These are phyloP conservation scores for Chesias legatella DNA, from an alignment of 2,888 invertebrate species.

Conservation along the genomic window DNA sequence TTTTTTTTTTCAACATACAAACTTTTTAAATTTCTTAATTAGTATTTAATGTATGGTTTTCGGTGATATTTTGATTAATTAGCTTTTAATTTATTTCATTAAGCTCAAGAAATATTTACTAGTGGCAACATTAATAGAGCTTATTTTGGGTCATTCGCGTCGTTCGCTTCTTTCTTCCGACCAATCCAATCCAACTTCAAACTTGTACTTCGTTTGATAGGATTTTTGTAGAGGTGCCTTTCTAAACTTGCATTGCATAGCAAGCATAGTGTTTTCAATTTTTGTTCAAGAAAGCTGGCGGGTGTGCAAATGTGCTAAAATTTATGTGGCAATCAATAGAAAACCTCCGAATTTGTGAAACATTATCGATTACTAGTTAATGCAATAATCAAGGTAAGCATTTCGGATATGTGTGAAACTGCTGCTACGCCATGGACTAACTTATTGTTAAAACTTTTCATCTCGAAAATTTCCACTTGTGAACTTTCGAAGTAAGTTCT, in stretches of 20 bases:
- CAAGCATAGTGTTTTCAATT: slow-evolving; percentile 74
- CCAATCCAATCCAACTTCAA: slow-evolving; percentile 19
- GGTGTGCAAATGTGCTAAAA: slow-evolving; percentile 73
- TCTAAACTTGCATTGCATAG: slow-evolving; percentile 75
- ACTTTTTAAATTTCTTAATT: slow-evolving; percentile 4
- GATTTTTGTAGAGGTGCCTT: slow-evolving; percentile 76
- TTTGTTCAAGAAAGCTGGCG: slow-evolving; percentile 76
- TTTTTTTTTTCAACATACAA: too few relatives aligned
- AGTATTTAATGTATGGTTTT: too few relatives aligned
- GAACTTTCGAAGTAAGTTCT: slow-evolving; percentile 76
- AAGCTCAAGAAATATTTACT: slow-evolving; percentile 59
- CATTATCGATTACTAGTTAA: slow-evolving; percentile 58
- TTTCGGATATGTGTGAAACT: slow-evolving; percentile 46
- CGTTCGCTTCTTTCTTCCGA: slow-evolving; percentile 69
- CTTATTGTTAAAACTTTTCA: slow-evolving; percentile 74
- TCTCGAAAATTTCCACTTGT: slow-evolving; percentile 79
- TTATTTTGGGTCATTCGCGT: slow-evolving; percentile 81
- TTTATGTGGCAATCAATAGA: slow-evolving; percentile 51
- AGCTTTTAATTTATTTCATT: slow-evolving; percentile 20
- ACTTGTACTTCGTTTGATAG: slow-evolving; percentile 71
- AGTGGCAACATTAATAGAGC: slow-evolving; percentile 73
- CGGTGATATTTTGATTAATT: not conserved
- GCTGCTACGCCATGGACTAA: slow-evolving; percentile 47
- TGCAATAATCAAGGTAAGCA: slow-evolving; percentile 76
- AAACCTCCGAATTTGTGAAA: slow-evolving; percentile 50